These are phyloP conservation scores for human DNA, from an alignment of 2,113 vertebrate species.

Conservation along the genomic window GRCh38 chr12:128067501-128068000, in stretches of 20 bases:
- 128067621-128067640: neutral
- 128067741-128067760: neutral
- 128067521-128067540: rapidly evolving
- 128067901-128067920: no score
- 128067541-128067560: rapidly evolving
- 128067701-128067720: rapidly evolving
- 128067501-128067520: neutral
- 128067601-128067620: neutral
- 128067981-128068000: neutral
- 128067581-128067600: no score
- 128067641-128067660: neutral
- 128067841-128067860: neutral
- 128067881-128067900: no score
- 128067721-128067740: rapidly evolving
- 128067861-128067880: no score
- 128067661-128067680: rapidly evolving
- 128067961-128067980: no score
- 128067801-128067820: neutral
- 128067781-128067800: rapidly evolving
- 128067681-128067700: neutral
- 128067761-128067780: neutral
- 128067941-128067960: neutral
- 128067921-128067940: no score
- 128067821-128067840: neutral
- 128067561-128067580: neutral